Evolutionary conservation across 2,888 invertebrate species (phyloP), one percentile per base, ranked within the genome.

Genomic region (Macrophya alboannulata): DNA sequence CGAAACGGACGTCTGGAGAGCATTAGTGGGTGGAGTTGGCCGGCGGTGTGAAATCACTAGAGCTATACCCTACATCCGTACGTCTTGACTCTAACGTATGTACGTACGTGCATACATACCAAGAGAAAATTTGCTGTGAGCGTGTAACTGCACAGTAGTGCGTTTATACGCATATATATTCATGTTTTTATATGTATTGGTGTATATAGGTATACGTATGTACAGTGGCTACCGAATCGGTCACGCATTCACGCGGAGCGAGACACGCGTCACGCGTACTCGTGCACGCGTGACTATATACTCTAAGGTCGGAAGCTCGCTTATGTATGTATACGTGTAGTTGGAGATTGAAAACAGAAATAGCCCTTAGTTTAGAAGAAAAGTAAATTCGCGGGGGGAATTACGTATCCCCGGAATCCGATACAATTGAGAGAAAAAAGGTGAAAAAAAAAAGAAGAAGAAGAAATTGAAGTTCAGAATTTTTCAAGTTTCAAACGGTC

Each of bases 231-330:
- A 25, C 77, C 55, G 31, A n/a, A 43, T 81, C 81, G 81, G 81
- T 81, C 81, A 81, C 81, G 81, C 81, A 81, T 83, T 83, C 71
- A 83, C 83, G 83, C 83, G 68, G 48, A 83, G 68, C 83, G 31
- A 68, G 68, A 51, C 65, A 71, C 83, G 83, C 83, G 83, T 83
- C 71, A 51, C 68, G 68, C 37, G 71, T 55, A 71, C 45, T 12
- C 68, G 83, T 71, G 68, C 65, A 71, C 65, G 83, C 83, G 83
- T 65, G 83, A 83, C 83, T 65, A 31, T 31, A 31, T 31, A 55
- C 55, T 55, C 83, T 68, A 68, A 31, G 83, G 45, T 83, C 83
- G 31, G 25, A 45, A 81, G 81, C 81, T 51, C 15, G 25, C 43
- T 12, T 25, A 25, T 62, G 31, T 25, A 25, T 62, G 31, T 31